Evolutionary conservation across 2,113 vertebrate species (phyloP).

Genomic region (Emydura subglobosa): DNA sequence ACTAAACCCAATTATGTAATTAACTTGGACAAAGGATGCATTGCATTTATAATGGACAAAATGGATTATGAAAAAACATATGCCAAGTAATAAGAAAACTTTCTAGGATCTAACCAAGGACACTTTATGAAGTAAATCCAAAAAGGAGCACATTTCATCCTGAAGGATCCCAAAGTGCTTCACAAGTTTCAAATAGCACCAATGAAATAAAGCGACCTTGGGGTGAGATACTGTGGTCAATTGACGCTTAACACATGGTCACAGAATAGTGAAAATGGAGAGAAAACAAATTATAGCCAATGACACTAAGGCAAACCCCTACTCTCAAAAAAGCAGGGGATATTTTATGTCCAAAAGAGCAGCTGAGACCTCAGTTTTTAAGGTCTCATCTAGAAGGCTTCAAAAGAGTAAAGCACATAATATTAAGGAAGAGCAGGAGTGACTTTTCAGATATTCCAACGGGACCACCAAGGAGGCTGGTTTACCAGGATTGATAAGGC

Average conservation of each 20-base stretch:
- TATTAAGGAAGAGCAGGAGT: neutral
- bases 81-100: conserved; percentile 48
- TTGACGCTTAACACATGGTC: neutral
- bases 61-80: conserved; percentile 21
- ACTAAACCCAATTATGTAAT: conserved; percentile 58
- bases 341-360: neutral
- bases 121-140: neutral
- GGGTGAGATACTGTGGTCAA: neutral
- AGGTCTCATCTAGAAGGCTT: neutral
- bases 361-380: neutral
- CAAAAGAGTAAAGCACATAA: neutral
- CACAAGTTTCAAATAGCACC: neutral
- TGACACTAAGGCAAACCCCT: neutral
- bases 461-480: neutral
- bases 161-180: conserved; percentile 22
- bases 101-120: conserved; percentile 48
- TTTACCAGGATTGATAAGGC: neutral
- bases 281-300: neutral
- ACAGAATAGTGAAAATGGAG: neutral
- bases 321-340: neutral
- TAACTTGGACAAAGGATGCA: conserved; percentile 50
- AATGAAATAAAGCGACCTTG: conserved; percentile 4
- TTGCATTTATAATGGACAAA: neutral
- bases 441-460: neutral
- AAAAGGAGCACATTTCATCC: conserved; percentile 1